phyloP scores from a whole-genome alignment of 2,888 invertebrate genomes.

The Macrosiphum euphorbiae region DNA sequence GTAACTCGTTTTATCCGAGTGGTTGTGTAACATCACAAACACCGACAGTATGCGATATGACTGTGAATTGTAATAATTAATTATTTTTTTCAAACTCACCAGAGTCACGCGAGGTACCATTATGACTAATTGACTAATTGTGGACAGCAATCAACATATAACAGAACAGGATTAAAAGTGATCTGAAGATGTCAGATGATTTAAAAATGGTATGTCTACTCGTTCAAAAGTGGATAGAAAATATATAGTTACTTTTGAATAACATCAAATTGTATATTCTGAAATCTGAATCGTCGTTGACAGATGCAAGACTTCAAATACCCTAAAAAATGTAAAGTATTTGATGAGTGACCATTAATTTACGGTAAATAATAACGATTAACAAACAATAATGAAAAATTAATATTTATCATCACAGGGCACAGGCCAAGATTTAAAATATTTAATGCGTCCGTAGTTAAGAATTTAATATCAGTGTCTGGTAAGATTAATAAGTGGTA shows the following conservation, averaged over 20 bases:
- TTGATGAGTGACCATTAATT: neutral
- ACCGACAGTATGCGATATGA: neutral
- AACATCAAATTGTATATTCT: neutral
- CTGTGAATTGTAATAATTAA: neutral
- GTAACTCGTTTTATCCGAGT: neutral
- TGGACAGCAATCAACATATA: neutral
- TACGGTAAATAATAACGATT: neutral
- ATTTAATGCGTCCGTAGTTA: neutral
- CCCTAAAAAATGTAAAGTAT: neutral
- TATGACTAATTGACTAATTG: neutral
- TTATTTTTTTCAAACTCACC: slow-evolving; percentile 22
- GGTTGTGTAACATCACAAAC: neutral
- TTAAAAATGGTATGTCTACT: neutral
- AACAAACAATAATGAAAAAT: neutral
- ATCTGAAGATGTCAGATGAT: neutral
- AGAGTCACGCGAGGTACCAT: slow-evolving; percentile 57
- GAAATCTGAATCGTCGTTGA: neutral
- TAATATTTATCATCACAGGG: neutral
- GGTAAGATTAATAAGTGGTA: too few relatives aligned
- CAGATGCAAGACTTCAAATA: neutral
- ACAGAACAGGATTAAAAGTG: neutral
- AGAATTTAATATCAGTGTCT: neutral
- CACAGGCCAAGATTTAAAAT: neutral
- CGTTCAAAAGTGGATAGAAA: neutral
- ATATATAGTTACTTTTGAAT: neutral